Conservation (phyloP, 2,797 vertebrate genomes). For the Miichthys miiuy region DNA sequence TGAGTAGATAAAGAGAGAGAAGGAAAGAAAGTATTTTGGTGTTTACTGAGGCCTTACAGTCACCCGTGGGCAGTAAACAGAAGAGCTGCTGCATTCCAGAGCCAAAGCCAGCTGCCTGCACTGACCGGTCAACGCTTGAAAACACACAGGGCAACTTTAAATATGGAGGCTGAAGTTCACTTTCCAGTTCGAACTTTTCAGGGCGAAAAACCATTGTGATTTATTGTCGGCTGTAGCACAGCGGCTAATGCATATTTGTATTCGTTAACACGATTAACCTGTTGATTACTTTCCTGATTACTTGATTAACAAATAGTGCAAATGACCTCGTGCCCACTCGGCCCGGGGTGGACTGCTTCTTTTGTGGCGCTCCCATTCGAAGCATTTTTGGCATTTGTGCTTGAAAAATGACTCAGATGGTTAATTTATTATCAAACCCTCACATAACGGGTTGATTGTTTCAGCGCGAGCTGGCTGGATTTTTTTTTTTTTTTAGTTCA, state of each 20-base stretch:
- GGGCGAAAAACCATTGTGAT: neutral
- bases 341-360: neutral
- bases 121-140: conserved; percentile 36
- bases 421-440: neutral
- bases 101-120: conserved; percentile 45
- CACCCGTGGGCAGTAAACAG: conserved; percentile 65
- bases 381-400: neutral
- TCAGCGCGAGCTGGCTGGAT: too few relatives aligned
- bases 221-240: neutral
- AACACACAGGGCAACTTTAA: conserved; percentile 46
- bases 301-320: neutral
- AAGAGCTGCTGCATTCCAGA: conserved; percentile 59
- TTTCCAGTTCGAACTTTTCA: neutral
- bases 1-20: conserved; percentile 48
- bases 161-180: conserved; percentile 31
- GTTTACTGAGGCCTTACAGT: conserved; percentile 69
- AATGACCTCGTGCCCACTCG: neutral
- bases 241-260: neutral
- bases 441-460: too few relatives aligned
- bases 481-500: too few relatives aligned
- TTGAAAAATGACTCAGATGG: neutral
- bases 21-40: conserved; percentile 62
- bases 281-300: conserved; percentile 18
- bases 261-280: neutral
- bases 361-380: neutral